These are phyloP conservation scores for Ophiodon elongatus DNA, from an alignment of 2,113 vertebrate genomes.

Conservation along the genomic window DNA sequence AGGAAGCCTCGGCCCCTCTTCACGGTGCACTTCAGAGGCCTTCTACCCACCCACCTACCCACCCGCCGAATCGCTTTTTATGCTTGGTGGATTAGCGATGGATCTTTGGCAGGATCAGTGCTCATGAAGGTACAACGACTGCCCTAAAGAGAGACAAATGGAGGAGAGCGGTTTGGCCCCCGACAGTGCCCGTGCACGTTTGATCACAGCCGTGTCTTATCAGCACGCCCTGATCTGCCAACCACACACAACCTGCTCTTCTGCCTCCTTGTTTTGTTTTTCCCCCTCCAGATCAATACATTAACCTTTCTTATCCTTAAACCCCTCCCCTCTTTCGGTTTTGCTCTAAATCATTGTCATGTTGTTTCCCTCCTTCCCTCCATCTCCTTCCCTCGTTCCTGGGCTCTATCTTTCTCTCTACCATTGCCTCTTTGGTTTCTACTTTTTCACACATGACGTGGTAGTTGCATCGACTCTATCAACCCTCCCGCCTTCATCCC, in stretches of 20 bases:
- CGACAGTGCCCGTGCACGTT: conserved; percentile 49
- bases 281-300: conserved; percentile 72
- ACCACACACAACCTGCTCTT: conserved; percentile 38
- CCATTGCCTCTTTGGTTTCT: conserved; percentile 42
- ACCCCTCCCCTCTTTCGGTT: conserved; percentile 59
- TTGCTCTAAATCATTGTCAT: conserved; percentile 73
- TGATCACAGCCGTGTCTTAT: conserved; percentile 70
- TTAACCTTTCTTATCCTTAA: conserved; percentile 76
- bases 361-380: conserved; percentile 44
- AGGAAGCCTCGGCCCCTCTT: conserved; percentile 51
- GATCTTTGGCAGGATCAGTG: conserved; percentile 72
- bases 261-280: conserved; percentile 61
- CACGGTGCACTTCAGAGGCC: conserved; percentile 58
- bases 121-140: conserved; percentile 46
- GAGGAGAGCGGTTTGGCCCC: conserved; percentile 51
- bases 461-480: conserved; percentile 62
- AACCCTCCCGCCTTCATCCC: conserved; percentile 3
- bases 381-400: conserved; percentile 20
- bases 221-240: conserved; percentile 51
- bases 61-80: conserved; percentile 43
- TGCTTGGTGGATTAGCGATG: conserved; percentile 60
- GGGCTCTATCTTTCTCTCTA: conserved; percentile 22
- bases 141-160: conserved; percentile 71
- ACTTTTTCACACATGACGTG: conserved; percentile 51
- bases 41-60: conserved; percentile 44